phyloP scores from a whole-genome alignment of 2,888 invertebrate genomes.

The Lissocephala sabroskyi region DNA sequence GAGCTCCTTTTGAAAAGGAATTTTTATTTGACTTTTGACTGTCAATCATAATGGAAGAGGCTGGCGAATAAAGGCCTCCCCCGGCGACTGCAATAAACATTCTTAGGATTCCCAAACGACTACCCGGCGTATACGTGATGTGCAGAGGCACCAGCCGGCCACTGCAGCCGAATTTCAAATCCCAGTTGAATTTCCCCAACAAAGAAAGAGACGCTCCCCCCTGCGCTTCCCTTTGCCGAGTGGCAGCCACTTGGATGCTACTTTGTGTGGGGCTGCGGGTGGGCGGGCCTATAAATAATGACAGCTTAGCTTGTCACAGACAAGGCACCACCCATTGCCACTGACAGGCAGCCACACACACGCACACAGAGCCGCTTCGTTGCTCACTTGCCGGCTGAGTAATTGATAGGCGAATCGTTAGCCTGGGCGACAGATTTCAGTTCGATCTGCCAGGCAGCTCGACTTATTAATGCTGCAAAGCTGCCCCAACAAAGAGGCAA shows the following conservation, averaged over 20 bases:
- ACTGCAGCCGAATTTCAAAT: not conserved
- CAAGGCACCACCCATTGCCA: slow-evolving; percentile 15
- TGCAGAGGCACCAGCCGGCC: too few relatives aligned
- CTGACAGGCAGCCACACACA: not conserved
- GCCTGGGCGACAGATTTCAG: slow-evolving; percentile 21
- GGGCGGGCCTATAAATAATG: slow-evolving; percentile 43
- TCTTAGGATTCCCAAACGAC: too few relatives aligned
- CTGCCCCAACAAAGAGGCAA: not conserved
- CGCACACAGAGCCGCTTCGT: too few relatives aligned
- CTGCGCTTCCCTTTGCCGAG: too few relatives aligned
- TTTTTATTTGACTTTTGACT: not conserved
- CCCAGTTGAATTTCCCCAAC: not conserved
- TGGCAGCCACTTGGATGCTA: too few relatives aligned
- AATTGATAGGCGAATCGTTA: slow-evolving; percentile 39
- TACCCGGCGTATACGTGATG: slow-evolving; percentile 28
- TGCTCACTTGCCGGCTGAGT: slow-evolving; percentile 29
- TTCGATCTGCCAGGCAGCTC: not conserved
- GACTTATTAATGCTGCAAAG: slow-evolving; percentile 5
- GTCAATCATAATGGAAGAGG: slow-evolving; percentile 7
- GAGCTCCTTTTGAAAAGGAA: too few relatives aligned
- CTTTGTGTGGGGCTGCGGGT: not conserved
- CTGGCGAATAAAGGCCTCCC: too few relatives aligned
- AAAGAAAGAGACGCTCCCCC: too few relatives aligned
- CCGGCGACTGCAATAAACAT: too few relatives aligned
- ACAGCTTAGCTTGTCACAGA: slow-evolving; percentile 25